Percentiles rank a stretch among this genome's conserved stretches.
Evolutionary conservation across 2,797 vertebrate genomes (phyloP).

Genomic region (Microtus californicus): DNA sequence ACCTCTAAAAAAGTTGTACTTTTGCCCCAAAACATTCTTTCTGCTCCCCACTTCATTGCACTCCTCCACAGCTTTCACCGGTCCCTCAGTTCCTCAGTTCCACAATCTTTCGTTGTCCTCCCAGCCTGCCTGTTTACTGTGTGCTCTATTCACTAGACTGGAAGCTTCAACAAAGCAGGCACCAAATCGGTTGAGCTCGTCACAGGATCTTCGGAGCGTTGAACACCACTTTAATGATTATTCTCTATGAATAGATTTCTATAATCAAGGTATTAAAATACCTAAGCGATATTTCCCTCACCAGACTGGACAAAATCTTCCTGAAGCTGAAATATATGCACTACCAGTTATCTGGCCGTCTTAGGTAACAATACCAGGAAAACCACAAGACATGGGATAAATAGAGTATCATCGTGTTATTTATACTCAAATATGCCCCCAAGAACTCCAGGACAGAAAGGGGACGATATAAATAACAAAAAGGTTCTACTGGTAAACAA

Average conservation of each 20-base stretch:
- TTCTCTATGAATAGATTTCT: slow-evolving; percentile 39
- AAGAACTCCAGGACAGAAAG: slow-evolving; percentile 72
- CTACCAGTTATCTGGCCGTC: slow-evolving; percentile 74
- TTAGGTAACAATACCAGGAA: slow-evolving; percentile 78
- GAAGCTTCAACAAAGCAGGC: slow-evolving; percentile 37
- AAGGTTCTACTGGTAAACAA: slow-evolving; percentile 75
- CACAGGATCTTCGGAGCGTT: not conserved
- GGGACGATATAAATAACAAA: slow-evolving; percentile 79
- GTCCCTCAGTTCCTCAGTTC: not conserved
- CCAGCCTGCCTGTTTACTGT: not conserved
- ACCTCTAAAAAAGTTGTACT: not conserved
- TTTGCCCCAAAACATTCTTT: not conserved
- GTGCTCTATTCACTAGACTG: slow-evolving; percentile 1
- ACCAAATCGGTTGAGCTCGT: not conserved
- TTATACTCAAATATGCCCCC: slow-evolving; percentile 77
- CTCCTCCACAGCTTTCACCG: not conserved
- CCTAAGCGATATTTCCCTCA: slow-evolving; percentile 58
- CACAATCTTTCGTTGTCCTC: not conserved
- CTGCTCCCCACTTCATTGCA: not conserved
- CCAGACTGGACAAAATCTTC: slow-evolving; percentile 63
- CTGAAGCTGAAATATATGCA: slow-evolving; percentile 61
- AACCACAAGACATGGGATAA: slow-evolving; percentile 77
- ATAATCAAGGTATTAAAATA: slow-evolving; percentile 37
- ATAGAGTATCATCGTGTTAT: slow-evolving; percentile 69
- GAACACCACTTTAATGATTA: slow-evolving; percentile 23